phyloP scores from a whole-genome alignment of 2,888 invertebrate genomes.

The Sceliomorpha sp. region DNA sequence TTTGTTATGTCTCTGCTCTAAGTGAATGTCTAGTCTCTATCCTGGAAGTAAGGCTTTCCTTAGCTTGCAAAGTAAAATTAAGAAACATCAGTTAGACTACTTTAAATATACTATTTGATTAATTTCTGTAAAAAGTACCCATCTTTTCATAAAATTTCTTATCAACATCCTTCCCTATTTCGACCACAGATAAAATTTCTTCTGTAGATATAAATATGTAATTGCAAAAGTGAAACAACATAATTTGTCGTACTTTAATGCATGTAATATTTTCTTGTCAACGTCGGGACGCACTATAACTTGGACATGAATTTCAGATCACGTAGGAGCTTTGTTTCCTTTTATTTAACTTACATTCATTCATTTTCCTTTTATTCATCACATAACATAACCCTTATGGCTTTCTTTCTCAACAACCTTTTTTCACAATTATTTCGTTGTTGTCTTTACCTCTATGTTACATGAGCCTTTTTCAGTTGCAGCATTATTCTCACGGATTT shows the following conservation, averaged over 20 bases:
- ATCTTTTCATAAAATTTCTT: too few relatives aligned
- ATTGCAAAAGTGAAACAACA: too few relatives aligned
- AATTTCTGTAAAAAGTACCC: too few relatives aligned
- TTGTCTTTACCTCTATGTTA: constrained; percentile 34
- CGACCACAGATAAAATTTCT: too few relatives aligned
- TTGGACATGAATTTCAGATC: constrained; percentile 24
- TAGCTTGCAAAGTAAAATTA: too few relatives aligned
- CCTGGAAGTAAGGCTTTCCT: too few relatives aligned
- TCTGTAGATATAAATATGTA: too few relatives aligned
- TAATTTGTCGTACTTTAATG: constrained; percentile 27
- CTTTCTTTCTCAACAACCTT: constrained; percentile 24
- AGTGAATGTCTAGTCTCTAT: too few relatives aligned
- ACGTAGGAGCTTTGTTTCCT: constrained; percentile 36
- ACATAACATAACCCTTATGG: constrained; percentile 32
- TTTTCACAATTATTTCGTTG: constrained; percentile 19
- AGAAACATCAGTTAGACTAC: too few relatives aligned
- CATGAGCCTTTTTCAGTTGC: constrained; percentile 27
- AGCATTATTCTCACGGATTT: constrained; percentile 28
- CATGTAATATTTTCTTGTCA: constrained; percentile 29
- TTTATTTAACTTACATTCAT: constrained; percentile 28
- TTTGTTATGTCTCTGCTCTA: too few relatives aligned
- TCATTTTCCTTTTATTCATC: constrained; percentile 29
- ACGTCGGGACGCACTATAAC: constrained; percentile 23
- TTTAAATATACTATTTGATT: too few relatives aligned
- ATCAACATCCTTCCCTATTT: too few relatives aligned